Evolutionary conservation across 2,113 vertebrate genomes (phyloP).

Genomic region (Laticauda laticaudata): DNA sequence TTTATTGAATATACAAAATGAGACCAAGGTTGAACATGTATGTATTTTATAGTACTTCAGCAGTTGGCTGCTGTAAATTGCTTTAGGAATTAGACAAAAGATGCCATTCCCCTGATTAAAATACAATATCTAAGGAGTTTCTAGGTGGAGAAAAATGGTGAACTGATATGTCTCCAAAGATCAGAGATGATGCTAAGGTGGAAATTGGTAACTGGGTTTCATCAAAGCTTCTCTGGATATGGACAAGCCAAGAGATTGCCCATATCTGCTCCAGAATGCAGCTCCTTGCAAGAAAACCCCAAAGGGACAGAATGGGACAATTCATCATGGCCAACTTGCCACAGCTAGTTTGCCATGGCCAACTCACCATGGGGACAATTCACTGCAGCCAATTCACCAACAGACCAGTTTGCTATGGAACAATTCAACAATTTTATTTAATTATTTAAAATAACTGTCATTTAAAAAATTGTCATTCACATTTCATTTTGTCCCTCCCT

Average conservation of each 20-base stretch:
- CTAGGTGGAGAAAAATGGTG: background rate
- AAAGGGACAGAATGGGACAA: background rate
- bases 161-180: background rate
- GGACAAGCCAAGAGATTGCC: background rate
- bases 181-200: background rate
- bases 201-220: background rate
- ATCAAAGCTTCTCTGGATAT: background rate
- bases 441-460: too few species aligned
- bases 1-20: background rate
- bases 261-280: background rate
- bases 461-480: too few species aligned
- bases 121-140: background rate
- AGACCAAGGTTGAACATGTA: background rate
- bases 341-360: too few species aligned
- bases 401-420: too few species aligned
- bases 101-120: background rate
- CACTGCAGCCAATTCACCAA: too few species aligned
- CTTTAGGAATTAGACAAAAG: background rate
- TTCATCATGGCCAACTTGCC: too few species aligned
- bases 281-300: background rate
- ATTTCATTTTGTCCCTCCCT: too few species aligned
- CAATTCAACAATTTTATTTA: too few species aligned
- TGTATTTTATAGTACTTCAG: background rate
- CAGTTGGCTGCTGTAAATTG: background rate
- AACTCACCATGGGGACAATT: too few species aligned